Evolutionary conservation across 2,888 invertebrate species (phyloP), one percentile per base, ranked within the genome.

Genomic region (Calameuta idolon): DNA sequence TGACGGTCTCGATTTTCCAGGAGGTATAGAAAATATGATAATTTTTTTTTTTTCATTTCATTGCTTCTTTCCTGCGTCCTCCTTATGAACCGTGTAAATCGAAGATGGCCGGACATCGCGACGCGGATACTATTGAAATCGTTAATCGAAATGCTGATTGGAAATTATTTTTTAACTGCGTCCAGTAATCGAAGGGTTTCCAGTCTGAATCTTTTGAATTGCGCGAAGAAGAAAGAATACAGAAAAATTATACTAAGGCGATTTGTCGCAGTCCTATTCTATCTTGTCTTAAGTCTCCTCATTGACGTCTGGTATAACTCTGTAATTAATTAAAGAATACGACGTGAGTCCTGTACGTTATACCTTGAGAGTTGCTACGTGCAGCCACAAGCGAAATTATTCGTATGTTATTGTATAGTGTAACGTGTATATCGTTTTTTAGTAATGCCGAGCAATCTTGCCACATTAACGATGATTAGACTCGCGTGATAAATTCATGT

Each of bases 331-430:
- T 23, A 55, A 55, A 23, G 15, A 40, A 40, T 40, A 23, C 5
- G 23, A 55, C 23, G 55, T 55, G 23, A 55, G 15, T 40, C 5
- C 40, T 40, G 55, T 55, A 23, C 2, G 55, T 55, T 55, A 23
- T 55, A 55, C 9, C 55, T 55, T 55, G 55, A 55, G 55, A 55
- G 23, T 9, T 55, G 23, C 68, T 82, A 82, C 77, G 77, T 81
- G 82, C 84, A 85, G 81, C 82, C 85, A 81, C 82, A 83, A 85
- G 85, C 85, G 85, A 83, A 81, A 85, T 86, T 87, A 86, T 84
- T 82, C 83, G 86, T 85, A 86, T 86, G 86, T 87, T 87, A 86
- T 83, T 86, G 87, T 87, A 85, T 84, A 86, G 85, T 85, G 83
- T 84, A 84, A 85, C 81, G 84, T 85, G 80, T 84, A 81, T 86